Conservation (phyloP, 2,888 invertebrate species). For the Invenusta paracnida region DNA sequence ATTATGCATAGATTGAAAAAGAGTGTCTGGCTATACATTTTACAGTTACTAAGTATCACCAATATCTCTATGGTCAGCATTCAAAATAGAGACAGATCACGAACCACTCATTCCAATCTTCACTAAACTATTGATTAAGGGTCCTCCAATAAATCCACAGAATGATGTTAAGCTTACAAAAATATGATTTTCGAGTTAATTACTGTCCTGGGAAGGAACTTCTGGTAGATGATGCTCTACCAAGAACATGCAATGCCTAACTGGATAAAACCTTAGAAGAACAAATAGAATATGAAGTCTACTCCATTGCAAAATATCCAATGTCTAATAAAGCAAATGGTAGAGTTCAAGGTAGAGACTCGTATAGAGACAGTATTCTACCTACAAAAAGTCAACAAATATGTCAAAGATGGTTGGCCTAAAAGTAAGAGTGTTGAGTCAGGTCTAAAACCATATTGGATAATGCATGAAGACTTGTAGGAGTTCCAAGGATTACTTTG, state of each 20-base stretch:
- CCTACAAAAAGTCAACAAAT: neutral
- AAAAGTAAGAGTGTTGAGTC: neutral
- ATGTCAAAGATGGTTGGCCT: neutral
- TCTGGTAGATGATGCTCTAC: neutral
- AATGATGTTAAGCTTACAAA: neutral
- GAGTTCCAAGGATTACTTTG: neutral
- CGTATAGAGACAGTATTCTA: neutral
- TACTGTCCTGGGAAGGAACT: constrained; percentile 40
- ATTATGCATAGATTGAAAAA: neutral
- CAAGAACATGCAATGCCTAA: neutral
- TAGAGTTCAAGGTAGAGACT: neutral
- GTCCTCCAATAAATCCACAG: neutral
- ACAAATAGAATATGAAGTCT: neutral
- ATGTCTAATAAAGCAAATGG: neutral
- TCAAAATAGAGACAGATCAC: neutral
- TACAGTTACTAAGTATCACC: neutral
- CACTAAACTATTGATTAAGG: neutral
- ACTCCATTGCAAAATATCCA: neutral
- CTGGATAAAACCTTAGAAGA: neutral
- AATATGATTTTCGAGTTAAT: neutral
- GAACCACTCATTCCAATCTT: neutral
- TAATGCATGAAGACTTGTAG: neutral
- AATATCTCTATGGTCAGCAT: neutral
- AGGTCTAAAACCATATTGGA: neutral
- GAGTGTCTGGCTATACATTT: neutral